Conservation (phyloP, 2,113 vertebrate species). For the Zapornia atra region DNA sequence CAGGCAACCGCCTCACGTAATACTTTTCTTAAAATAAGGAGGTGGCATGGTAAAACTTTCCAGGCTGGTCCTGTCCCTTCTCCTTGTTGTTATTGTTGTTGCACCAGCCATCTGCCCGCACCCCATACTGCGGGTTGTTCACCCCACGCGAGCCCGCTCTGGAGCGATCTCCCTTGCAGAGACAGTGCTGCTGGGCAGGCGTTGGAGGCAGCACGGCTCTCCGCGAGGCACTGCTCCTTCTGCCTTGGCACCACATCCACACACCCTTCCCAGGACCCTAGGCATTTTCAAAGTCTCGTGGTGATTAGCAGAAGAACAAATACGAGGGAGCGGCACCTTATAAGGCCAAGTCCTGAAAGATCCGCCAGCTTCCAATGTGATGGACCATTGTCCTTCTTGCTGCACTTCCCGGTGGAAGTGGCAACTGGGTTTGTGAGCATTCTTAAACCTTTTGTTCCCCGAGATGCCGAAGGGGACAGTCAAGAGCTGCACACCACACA, state of each 20-base stretch:
- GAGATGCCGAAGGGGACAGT: neutral
- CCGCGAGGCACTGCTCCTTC: neutral
- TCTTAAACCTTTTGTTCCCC: neutral
- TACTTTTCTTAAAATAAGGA: neutral
- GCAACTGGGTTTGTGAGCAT: neutral
- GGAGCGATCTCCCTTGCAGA: neutral
- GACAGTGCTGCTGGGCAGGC: neutral
- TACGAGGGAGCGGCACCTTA: neutral
- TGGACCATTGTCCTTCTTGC: neutral
- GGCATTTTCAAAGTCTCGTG: neutral
- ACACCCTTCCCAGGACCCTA: neutral
- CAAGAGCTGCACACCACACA: neutral
- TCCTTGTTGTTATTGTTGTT: too few relatives aligned
- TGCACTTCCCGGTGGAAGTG: neutral
- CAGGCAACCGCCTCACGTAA: neutral
- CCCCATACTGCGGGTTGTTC: neutral
- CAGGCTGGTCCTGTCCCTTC: neutral
- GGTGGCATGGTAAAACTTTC: accelerated
- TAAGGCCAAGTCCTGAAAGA: neutral
- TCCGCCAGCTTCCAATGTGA: neutral
- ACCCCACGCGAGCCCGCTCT: neutral
- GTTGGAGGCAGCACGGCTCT: accelerated
- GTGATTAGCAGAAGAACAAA: neutral
- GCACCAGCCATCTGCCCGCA: neutral
- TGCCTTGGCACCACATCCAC: accelerated